phyloP scores from a whole-genome alignment of 2,888 invertebrate genomes.

The Tetragonisca angustula region DNA sequence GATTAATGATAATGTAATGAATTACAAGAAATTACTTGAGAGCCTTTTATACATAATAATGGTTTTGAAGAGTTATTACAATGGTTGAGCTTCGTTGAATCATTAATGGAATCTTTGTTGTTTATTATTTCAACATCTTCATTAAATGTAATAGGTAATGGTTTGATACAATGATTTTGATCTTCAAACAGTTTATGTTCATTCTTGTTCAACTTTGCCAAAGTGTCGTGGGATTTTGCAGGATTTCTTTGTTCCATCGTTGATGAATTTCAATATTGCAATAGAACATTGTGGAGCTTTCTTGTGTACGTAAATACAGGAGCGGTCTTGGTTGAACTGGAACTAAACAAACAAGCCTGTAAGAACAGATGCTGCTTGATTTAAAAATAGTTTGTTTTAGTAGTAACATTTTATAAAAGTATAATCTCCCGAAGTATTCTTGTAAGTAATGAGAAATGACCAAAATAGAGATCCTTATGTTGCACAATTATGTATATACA shows the following conservation, averaged over 20 bases:
- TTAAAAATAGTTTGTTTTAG: not conserved
- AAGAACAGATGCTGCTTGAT: not conserved
- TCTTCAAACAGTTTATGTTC: conserved; percentile 51
- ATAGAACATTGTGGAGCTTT: conserved; percentile 62
- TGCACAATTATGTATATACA: conserved; percentile 25
- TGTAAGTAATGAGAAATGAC: not conserved
- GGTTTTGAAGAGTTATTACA: conserved; percentile 27
- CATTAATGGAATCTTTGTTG: conserved; percentile 32
- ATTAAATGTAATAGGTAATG: conserved; percentile 60
- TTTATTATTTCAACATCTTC: conserved; percentile 34
- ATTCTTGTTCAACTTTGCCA: conserved; percentile 53
- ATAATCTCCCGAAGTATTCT: not conserved
- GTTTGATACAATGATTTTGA: conserved; percentile 59
- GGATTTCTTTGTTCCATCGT: conserved; percentile 61
- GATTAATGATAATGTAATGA: not conserved
- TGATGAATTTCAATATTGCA: conserved; percentile 66
- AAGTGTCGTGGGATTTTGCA: conserved; percentile 54
- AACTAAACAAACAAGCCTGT: conserved; percentile 46
- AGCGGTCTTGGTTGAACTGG: conserved; percentile 71
- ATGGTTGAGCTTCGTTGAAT: conserved; percentile 47
- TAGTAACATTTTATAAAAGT: not conserved
- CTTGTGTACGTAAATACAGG: conserved; percentile 72
- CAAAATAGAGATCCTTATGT: conserved; percentile 16
- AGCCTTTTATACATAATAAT: conserved; percentile 36
- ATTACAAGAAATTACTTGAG: conserved; percentile 43